Base-by-base conservation (phyloP, 2,797 vertebrate species). In the Chromobotia macracanthus region DNA sequence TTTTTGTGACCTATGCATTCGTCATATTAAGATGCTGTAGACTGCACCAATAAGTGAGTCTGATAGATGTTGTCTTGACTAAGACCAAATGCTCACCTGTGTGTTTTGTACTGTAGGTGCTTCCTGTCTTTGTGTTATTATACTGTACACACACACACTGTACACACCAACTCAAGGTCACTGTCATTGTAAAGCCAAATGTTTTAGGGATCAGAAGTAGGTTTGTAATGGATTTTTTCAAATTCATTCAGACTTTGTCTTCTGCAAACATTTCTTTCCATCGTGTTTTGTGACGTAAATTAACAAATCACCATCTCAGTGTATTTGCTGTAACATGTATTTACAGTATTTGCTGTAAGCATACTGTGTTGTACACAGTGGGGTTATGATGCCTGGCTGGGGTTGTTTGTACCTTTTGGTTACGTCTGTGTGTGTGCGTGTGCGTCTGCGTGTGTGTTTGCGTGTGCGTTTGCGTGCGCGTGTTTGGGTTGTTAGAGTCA, bases 221-320 rank as follows among this genome's bases (percentile, higher is more conserved):
- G 71, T 82, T 55, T 56, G 13, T 53, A 73, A 79, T 83, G 75
- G 78, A 83, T 85, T 85, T 75, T 38, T 76, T 35, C 79, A 85
- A 38, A 83, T 85, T 85, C 84, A 85, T 85, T 79, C 68, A 67
- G 73, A 76, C 79, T 83, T 83, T 82, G 75, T 81, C 63, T 85
- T 68, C 5, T 12, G n/a, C 56, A 60, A 53, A n/a, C 23, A 65
- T 73, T 53, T 69, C 31, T 44, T 73, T 50, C 25, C 53, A 80
- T 44, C 66, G 64, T 77, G 70, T 84, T 44, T n/a, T 51, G n/a
- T 69, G 73, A 74, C 10, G 50, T n/a, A 25, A 74, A 44, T 41
- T 35, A 61, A 21, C 23, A 25, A 19, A 19, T 23, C 3, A 11
- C 12, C 25, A 16, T 50, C 13, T 16, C n/a, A 19, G 10, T 64